Percentiles rank a stretch among this genome's conserved stretches.
phyloP scores from a whole-genome alignment of 2,888 invertebrate genomes.

The Orthosia incerta region DNA sequence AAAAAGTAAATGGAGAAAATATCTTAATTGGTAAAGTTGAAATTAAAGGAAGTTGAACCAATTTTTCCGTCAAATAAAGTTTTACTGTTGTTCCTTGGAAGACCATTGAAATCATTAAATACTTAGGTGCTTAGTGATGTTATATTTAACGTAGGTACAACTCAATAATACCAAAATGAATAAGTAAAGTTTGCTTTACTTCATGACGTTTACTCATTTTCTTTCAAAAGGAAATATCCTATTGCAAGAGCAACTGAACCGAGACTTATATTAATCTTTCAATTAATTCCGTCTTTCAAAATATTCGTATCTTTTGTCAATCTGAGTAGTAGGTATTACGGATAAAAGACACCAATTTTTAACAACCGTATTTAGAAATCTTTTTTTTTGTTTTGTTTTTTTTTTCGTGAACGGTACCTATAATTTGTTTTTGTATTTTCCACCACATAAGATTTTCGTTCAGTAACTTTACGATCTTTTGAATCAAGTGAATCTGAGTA shows the following conservation, averaged over 20 bases:
- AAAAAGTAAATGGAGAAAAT: not conserved
- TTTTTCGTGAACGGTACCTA: not conserved
- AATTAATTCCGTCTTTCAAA: slow-evolving; percentile 68
- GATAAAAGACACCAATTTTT: slow-evolving; percentile 19
- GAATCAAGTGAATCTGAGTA: not conserved
- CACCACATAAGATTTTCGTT: not conserved
- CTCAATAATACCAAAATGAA: not conserved
- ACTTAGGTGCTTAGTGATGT: not conserved
- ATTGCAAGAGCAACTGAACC: slow-evolving; percentile 33
- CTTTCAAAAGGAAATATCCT: slow-evolving; percentile 43
- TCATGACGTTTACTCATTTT: slow-evolving; percentile 52
- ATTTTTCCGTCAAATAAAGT: slow-evolving; percentile 7
- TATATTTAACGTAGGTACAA: not conserved
- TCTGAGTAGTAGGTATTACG: slow-evolving; percentile 38
- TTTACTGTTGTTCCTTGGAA: slow-evolving; percentile 4
- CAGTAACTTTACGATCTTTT: not conserved
- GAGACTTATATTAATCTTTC: slow-evolving; percentile 59
- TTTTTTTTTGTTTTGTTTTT: not conserved
- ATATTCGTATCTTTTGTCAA: slow-evolving; percentile 44
- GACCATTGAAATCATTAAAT: slow-evolving; percentile 18
- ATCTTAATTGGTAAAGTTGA: not conserved
- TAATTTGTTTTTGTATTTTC: not conserved
- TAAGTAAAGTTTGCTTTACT: slow-evolving; percentile 23
- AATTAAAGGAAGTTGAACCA: slow-evolving; percentile 12
- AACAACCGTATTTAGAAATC: not conserved